Evolutionary conservation across 2,888 invertebrate genomes (phyloP).

Genomic region (Clepsis dumicolana): DNA sequence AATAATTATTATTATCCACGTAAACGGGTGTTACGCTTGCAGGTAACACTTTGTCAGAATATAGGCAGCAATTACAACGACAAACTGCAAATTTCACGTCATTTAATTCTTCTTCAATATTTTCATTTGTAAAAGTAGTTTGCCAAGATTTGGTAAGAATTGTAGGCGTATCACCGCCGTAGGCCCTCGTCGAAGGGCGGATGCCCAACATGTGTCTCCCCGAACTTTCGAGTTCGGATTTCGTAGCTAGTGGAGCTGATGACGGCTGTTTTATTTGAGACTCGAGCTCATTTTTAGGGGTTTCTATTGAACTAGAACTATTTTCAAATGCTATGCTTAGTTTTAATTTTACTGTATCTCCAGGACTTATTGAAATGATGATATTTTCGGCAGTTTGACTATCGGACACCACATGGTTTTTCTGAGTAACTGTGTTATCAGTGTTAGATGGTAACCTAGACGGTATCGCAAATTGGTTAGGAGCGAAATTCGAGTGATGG

Average conservation of each 20-base stretch:
- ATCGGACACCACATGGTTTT: constrained; percentile 5
- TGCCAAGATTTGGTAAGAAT: constrained; percentile 50
- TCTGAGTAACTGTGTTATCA: not conserved
- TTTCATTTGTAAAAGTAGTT: constrained; percentile 46
- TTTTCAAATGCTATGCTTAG: constrained; percentile 63
- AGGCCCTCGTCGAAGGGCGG: not conserved
- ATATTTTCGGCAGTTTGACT: constrained; percentile 46
- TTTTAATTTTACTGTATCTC: constrained; percentile 62
- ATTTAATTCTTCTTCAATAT: constrained; percentile 34
- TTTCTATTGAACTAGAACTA: constrained; percentile 13
- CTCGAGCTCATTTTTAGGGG: constrained; percentile 27
- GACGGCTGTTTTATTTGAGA: constrained; percentile 43
- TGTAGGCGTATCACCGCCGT: constrained; percentile 36
- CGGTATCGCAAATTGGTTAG: not conserved
- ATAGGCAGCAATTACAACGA: constrained; percentile 52
- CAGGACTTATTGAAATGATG: constrained; percentile 55
- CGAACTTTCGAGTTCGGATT: constrained; percentile 50
- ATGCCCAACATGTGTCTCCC: not conserved
- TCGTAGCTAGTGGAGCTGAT: constrained; percentile 46
- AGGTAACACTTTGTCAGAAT: constrained; percentile 1
- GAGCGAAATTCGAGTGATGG: not conserved
- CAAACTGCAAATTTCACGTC: constrained; percentile 52
- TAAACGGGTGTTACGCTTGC: constrained; percentile 8
- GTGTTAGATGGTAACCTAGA: not conserved
- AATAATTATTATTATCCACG: constrained; percentile 34